phyloP scores from a whole-genome alignment of 2,113 vertebrate genomes.

The Hydropotes inermis region DNA sequence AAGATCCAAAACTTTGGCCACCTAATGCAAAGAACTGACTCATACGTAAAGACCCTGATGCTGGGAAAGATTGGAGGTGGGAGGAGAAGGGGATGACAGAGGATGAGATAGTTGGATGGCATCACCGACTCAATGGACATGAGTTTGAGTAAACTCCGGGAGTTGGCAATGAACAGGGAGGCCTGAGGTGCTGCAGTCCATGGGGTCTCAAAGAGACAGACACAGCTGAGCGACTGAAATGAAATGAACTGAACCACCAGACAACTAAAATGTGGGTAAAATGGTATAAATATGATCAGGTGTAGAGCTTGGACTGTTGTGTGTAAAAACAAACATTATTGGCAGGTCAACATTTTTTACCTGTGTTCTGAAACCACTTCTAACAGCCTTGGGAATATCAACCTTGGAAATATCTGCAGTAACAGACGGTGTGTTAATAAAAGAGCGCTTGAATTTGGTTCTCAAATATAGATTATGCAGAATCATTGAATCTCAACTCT shows the following conservation, averaged over 20 bases:
- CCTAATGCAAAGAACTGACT: background rate
- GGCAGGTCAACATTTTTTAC: background rate
- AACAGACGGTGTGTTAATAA: background rate
- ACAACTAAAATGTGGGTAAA: background rate
- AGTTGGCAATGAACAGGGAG: background rate
- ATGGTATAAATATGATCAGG: accelerated
- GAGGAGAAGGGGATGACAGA: background rate
- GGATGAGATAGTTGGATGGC: background rate
- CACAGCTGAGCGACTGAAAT: background rate
- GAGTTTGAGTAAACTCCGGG: background rate
- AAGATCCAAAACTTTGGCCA: background rate
- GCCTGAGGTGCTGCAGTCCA: background rate
- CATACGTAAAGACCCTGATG: background rate
- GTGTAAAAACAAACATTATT: background rate
- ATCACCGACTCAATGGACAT: background rate
- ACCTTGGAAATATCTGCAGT: too few species aligned
- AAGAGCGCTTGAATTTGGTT: background rate
- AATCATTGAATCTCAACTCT: background rate
- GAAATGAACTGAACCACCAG: background rate
- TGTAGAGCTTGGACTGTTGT: too few species aligned
- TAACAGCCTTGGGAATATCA: background rate
- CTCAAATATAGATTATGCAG: background rate
- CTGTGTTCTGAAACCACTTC: background rate
- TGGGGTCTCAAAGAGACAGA: background rate
- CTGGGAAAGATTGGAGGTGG: background rate